phyloP scores from a whole-genome alignment of 2,888 invertebrate species.

The Lepidochrysops patricia region DNA sequence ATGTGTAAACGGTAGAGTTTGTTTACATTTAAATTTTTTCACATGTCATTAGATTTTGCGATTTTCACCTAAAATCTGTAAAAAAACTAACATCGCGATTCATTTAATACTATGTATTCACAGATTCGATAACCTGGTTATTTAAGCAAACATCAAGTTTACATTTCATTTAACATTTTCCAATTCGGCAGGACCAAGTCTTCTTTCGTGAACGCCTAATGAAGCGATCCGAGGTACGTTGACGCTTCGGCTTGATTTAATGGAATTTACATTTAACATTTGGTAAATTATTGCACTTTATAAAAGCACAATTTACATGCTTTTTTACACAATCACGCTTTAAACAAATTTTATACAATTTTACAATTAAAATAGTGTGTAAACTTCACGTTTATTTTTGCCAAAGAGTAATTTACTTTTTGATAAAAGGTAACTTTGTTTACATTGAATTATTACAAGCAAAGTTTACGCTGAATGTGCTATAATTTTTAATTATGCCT shows the following conservation, averaged over 20 bases:
- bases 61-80: no score
- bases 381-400: no score
- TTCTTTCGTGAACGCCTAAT: constrained; percentile 73
- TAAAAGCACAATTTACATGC: constrained; percentile 3
- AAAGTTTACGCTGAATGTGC: neutral
- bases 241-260: constrained; percentile 44
- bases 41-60: no score
- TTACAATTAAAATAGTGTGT: neutral
- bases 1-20: no score
- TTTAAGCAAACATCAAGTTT: no score
- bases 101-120: no score
- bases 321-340: neutral
- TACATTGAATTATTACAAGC: neutral
- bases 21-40: no score
- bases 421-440: neutral
- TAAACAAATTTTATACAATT: neutral
- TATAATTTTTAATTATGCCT: neutral
- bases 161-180: constrained; percentile 17
- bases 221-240: constrained; percentile 59
- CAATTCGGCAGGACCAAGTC: constrained; percentile 65
- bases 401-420: no score
- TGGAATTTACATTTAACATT: constrained; percentile 26
- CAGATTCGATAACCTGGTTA: no score
- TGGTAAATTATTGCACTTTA: constrained; percentile 15
- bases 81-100: no score